These are phyloP conservation scores for Amphiura filiformis DNA, from an alignment of 35 echinoderm and acorn worm species.

Conservation along the genomic window DNA sequence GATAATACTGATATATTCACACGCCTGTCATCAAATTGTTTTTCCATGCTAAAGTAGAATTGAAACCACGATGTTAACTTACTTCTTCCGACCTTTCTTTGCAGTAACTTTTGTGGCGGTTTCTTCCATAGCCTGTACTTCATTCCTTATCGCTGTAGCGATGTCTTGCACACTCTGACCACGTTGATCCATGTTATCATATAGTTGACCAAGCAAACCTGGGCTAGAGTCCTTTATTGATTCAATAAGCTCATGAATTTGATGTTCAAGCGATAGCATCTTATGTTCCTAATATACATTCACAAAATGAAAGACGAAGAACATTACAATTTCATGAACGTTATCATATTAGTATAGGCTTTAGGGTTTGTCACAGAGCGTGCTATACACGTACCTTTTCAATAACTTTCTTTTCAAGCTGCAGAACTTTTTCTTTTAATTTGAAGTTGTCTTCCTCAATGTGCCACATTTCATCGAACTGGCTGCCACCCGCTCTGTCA, in stretches of 20 bases:
- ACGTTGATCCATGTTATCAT: neutral
- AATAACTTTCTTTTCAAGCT: constrained; percentile 41
- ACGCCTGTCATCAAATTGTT: no score
- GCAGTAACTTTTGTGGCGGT: no score
- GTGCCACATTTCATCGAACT: neutral
- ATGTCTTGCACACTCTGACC: neutral
- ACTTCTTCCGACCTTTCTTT: no score
- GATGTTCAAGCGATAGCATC: neutral
- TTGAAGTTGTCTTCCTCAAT: constrained; percentile 36
- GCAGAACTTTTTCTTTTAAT: constrained; percentile 15
- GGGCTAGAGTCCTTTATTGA: neutral
- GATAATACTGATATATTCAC: no score
- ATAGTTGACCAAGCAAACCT: neutral
- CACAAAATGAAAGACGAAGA: no score
- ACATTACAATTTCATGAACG: no score
- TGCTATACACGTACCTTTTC: constrained; percentile 74
- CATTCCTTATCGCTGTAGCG: no score
- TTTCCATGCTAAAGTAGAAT: no score
- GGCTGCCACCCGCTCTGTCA: neutral
- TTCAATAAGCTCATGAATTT: neutral
- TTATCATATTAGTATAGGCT: no score
- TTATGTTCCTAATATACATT: neutral
- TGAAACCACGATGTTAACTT: no score
- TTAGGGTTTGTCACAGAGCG: no score
- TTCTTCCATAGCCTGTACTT: no score